Evolutionary conservation across 1,140 invertebrate genomes (phyloP).

Genomic region (Drosophila equinoxialis): DNA sequence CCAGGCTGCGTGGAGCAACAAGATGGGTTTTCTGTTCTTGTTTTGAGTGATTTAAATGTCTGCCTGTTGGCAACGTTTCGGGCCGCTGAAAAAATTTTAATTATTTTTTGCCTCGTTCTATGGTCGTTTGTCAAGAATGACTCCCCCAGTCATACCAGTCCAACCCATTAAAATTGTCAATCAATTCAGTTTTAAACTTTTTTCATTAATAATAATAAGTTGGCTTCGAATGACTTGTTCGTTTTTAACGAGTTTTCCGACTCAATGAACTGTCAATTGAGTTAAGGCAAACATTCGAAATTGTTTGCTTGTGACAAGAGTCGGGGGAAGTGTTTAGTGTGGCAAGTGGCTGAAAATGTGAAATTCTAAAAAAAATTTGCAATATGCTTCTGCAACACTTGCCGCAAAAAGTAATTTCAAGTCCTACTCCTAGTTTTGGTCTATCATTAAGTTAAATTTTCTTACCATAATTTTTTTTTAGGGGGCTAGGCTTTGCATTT

Average conservation of each 20-base stretch:
- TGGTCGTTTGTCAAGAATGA: not conserved
- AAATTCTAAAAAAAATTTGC: not conserved
- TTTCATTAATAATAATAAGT: conserved; percentile 15
- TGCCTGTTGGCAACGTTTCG: conserved; percentile 21
- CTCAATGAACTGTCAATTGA: conserved; percentile 1
- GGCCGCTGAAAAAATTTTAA: too few relatives aligned
- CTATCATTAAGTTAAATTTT: conserved; percentile 57
- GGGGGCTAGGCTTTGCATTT: conserved; percentile 17
- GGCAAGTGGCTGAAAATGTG: not conserved
- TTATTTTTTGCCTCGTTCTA: conserved; percentile 34
- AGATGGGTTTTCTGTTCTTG: not conserved
- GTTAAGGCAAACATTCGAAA: conserved; percentile 4
- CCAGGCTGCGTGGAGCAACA: not conserved
- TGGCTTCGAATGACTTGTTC: not conserved
- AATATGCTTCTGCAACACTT: conserved; percentile 27
- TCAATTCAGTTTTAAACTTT: conserved; percentile 2
- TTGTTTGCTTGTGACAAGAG: conserved; percentile 24
- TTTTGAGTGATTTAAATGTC: conserved; percentile 64
- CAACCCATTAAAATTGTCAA: not conserved
- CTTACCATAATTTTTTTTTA: conserved; percentile 58
- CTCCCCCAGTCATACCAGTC: not conserved
- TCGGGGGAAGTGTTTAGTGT: conserved; percentile 4
- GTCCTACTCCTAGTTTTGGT: conserved; percentile 11
- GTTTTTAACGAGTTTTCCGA: not conserved
- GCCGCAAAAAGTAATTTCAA: conserved; percentile 66